Base-by-base conservation (phyloP, 2,888 invertebrate species). In the Xanthia togata region DNA sequence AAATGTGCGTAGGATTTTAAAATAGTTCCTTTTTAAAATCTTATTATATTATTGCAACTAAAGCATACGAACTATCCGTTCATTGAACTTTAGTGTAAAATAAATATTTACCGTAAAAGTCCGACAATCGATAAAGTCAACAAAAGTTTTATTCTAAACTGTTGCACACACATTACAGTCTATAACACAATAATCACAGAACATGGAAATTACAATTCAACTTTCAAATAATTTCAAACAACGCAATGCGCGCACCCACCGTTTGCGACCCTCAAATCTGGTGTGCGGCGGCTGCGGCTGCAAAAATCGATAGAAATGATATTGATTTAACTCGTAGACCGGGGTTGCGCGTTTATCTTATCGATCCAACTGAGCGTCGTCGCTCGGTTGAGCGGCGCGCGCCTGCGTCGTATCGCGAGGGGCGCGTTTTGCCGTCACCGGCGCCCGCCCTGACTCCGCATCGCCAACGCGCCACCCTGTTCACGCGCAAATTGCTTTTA, bases 321-420 rank as follows among this genome's bases (percentile, higher is more conserved):
- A 98, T 98, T 97, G 97, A 97, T 97, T 97, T 96, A 96, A 95
- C 94, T 94, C 96, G 95, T 97, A 93, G 93, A 97, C 97, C 97
- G 97, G 97, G 97, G 97, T 97, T 97, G 97, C 97, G 97, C 97
- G 97, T 98, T 97, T 98, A 98, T 98, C 97, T 97, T 97, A 98
- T 98, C 97, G 98, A 98, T 97, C 96, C 94, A 94, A 90, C 92
- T 90, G 87, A 87, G 92, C 91, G 91, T 92, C 91, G 91, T 92
- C 94, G 41, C 41, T 41, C 41, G 93, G 93, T 92, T 90, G 82
- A 72, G 82, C 82, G 84, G 82, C 75, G 86, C 92, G 92, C 95
- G 94, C 94, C 92, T 94, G 95, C 95, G 95, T 90, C 94, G 90
- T 93, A 89, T 91, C 74, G 83, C 81, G 89, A 90, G 92, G 92